Conservation (phyloP, 2,113 vertebrate genomes). For the Antechinus flavipes region DNA sequence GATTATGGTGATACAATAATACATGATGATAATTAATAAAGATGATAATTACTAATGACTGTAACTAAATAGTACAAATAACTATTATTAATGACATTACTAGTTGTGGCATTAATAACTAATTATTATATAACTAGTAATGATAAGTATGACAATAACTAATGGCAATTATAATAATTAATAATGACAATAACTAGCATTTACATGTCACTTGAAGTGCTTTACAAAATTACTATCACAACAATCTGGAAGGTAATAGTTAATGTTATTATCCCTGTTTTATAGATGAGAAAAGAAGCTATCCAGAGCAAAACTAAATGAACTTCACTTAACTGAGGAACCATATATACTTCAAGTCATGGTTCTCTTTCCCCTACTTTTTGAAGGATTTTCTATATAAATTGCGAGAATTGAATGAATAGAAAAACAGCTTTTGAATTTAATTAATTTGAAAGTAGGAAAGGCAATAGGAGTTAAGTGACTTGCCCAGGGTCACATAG, state of each 20-base stretch:
- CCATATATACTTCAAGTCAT: slow-evolving; percentile 36
- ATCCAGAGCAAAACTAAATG: slow-evolving; percentile 28
- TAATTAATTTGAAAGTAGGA: background rate
- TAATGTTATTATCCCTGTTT: background rate
- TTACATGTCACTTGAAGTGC: background rate
- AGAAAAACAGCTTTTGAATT: background rate
- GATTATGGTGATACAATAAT: background rate
- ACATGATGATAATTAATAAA: background rate
- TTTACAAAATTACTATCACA: background rate
- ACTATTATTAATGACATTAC: background rate
- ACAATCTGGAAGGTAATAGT: background rate
- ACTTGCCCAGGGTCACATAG: too few relatives aligned
- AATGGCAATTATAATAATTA: background rate
- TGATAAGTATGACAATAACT: background rate
- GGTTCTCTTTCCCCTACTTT: slow-evolving; percentile 45
- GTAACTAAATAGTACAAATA: background rate
- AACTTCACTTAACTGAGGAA: background rate
- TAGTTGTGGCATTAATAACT: background rate
- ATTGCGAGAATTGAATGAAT: background rate
- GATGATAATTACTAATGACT: background rate
- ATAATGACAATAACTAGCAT: background rate
- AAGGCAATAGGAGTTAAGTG: too few relatives aligned
- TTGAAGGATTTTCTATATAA: slow-evolving; percentile 38
- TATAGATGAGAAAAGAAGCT: background rate
- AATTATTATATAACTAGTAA: background rate